These are phyloP conservation scores for Onychorhynchus coronatus DNA, from an alignment of 2,113 vertebrate genomes.

Conservation along the genomic window DNA sequence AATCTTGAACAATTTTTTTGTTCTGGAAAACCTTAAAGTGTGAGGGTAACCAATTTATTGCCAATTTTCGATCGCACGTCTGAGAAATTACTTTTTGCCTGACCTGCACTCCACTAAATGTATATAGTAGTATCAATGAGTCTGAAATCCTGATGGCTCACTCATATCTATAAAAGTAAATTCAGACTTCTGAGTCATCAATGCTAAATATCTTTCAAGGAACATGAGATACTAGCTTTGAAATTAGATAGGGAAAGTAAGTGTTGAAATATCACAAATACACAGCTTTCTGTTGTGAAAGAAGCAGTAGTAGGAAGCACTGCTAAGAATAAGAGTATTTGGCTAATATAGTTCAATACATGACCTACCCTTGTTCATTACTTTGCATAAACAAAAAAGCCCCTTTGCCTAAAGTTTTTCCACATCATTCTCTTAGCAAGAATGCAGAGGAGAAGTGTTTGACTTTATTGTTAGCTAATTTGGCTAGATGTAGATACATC, in stretches of 20 bases:
- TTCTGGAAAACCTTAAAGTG: background rate
- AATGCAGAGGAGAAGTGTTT: background rate
- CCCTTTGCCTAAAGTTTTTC: background rate
- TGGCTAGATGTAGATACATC: background rate
- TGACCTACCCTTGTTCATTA: background rate
- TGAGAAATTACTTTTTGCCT: background rate
- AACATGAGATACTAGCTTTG: background rate
- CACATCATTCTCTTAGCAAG: background rate
- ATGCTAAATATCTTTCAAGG: background rate
- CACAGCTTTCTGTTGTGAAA: background rate
- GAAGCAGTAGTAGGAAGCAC: background rate
- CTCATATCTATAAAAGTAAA: background rate
- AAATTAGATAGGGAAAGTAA: background rate
- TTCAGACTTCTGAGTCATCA: background rate
- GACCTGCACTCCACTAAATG: background rate
- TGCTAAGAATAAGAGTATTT: background rate
- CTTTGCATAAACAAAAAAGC: background rate
- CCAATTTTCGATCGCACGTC: background rate
- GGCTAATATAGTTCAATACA: background rate
- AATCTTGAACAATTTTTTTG: background rate
- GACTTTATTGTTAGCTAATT: background rate
- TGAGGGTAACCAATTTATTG: background rate
- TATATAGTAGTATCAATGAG: background rate
- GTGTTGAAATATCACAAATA: background rate
- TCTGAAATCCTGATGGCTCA: background rate